Evolutionary conservation across 2,113 vertebrate species (phyloP).

Genomic region (Centrocercus urophasianus): DNA sequence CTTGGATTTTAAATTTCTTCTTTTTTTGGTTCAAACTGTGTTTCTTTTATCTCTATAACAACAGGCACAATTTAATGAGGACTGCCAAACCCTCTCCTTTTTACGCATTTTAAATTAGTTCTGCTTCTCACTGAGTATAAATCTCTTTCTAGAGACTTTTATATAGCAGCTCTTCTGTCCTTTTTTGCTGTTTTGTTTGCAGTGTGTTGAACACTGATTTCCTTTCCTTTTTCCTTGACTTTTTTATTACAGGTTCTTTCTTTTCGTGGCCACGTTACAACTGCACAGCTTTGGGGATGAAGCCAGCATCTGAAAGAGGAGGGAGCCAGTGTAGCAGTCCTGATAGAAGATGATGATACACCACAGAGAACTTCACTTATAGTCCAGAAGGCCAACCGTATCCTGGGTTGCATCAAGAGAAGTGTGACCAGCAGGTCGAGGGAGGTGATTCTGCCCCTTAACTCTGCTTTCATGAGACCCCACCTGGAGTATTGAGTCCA

Average conservation of each 20-base stretch:
- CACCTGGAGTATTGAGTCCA: too few relatives aligned
- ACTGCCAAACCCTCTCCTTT: constrained; percentile 35
- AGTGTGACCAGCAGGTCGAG: too few relatives aligned
- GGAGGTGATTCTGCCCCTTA: too few relatives aligned
- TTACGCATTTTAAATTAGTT: constrained; percentile 63
- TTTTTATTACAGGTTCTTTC: neutral
- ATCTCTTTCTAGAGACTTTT: constrained; percentile 36
- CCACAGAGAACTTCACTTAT: neutral
- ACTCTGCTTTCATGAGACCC: too few relatives aligned
- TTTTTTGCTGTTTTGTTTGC: constrained; percentile 49
- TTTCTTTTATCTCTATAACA: constrained; percentile 50
- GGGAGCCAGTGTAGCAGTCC: neutral
- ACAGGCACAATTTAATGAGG: constrained; percentile 46
- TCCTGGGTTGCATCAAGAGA: too few relatives aligned
- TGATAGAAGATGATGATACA: neutral
- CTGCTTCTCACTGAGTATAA: constrained; percentile 58
- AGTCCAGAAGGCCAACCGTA: too few relatives aligned
- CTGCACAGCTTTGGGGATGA: neutral
- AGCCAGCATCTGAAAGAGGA: neutral
- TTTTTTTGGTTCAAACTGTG: constrained; percentile 19
- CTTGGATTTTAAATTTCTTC: constrained; percentile 35
- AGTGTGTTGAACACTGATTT: neutral
- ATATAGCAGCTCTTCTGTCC: constrained; percentile 5
- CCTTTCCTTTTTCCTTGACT: neutral
- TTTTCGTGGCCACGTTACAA: neutral